Conservation (phyloP, 2,797 vertebrate species). For the Lepus townsendii region DNA sequence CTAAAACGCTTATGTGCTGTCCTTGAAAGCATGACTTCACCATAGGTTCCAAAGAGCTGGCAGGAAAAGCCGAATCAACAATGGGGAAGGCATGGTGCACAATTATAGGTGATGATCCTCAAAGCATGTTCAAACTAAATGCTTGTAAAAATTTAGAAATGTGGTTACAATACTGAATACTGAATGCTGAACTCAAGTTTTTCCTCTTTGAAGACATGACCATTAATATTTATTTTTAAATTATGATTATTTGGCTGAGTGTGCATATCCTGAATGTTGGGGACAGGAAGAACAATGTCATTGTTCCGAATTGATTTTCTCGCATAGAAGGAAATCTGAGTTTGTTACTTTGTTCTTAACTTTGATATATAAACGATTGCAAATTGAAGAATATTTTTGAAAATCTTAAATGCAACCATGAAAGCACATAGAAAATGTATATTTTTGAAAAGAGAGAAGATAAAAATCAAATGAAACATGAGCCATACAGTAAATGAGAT, state of each 20-base stretch:
- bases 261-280: neutral
- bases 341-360: conserved; percentile 26
- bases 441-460: conserved; percentile 20
- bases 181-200: neutral
- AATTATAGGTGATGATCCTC: neutral
- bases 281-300: neutral
- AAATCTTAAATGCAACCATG: conserved; percentile 16
- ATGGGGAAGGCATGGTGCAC: neutral
- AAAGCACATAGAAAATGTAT: neutral
- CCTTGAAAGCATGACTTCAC: neutral
- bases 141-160: conserved; percentile 5
- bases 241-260: neutral
- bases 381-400: conserved; percentile 14
- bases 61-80: neutral
- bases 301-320: neutral
- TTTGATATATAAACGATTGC: conserved; percentile 8
- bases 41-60: neutral
- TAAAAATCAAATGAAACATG: conserved; percentile 15
- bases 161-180: neutral
- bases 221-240: neutral
- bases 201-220: neutral
- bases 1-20: neutral
- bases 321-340: neutral
- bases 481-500: neutral
- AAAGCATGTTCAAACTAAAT: neutral